Evolutionary conservation across 2,797 vertebrate genomes (phyloP).

Genomic region (Mastacembelus armatus): DNA sequence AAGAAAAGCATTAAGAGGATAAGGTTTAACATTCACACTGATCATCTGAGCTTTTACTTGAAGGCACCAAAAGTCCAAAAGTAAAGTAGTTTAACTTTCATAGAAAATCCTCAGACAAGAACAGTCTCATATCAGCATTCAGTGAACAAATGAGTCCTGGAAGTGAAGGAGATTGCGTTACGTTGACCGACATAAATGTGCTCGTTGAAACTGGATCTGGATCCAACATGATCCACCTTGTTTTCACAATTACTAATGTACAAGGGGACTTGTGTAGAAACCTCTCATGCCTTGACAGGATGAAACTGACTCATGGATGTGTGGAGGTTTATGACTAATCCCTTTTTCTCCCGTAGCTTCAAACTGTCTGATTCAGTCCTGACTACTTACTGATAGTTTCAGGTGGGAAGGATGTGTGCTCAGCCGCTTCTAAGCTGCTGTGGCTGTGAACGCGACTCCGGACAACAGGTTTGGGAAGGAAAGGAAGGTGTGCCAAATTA

Average conservation of each 20-base stretch:
- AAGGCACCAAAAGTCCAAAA: neutral
- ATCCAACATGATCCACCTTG: conserved; percentile 40
- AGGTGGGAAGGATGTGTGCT: neutral
- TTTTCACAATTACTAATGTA: conserved; percentile 22
- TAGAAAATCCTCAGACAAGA: neutral
- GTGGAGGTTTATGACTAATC: conserved; percentile 45
- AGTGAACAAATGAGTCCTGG: neutral
- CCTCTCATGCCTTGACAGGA: conserved; percentile 69
- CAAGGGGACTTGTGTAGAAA: conserved; percentile 26
- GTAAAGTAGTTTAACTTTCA: too few relatives aligned
- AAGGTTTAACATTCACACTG: neutral
- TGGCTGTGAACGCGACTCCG: neutral
- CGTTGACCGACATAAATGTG: neutral
- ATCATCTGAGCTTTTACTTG: neutral
- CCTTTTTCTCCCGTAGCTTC: neutral
- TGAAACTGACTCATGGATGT: conserved; percentile 67
- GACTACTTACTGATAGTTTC: neutral
- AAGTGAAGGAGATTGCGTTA: conserved; percentile 3
- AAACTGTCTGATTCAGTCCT: too few relatives aligned
- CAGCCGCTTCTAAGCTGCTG: neutral
- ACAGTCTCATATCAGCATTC: neutral
- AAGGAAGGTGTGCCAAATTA: neutral
- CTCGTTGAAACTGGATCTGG: conserved; percentile 27
- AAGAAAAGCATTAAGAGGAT: neutral
- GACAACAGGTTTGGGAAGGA: conserved; percentile 4